Percentiles rank a stretch among this genome's conserved stretches.
Conservation (phyloP, 2,888 invertebrate species). For the Lysandra bellargus region DNA sequence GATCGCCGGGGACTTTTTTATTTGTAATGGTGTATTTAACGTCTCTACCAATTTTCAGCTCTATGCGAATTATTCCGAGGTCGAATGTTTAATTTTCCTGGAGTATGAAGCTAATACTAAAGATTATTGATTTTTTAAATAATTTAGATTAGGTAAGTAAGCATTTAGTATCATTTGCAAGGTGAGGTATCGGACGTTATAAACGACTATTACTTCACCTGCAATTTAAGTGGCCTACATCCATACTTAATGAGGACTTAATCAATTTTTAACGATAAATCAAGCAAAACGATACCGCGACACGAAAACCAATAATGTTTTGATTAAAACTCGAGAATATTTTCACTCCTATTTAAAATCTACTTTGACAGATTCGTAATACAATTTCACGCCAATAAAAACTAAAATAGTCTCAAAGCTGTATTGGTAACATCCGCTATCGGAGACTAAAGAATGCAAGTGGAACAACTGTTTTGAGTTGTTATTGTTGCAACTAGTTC, state of each 20-base stretch:
- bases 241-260: slow-evolving; percentile 13
- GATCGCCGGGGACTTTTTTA: no score
- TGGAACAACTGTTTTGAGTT: slow-evolving; percentile 40
- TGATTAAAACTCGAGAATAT: background rate
- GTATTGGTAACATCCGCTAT: slow-evolving; percentile 33
- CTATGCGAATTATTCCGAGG: no score
- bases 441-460: slow-evolving; percentile 37
- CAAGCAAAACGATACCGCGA: background rate
- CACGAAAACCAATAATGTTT: background rate
- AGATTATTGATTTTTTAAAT: background rate
- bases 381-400: background rate
- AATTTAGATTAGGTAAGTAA: slow-evolving; percentile 1
- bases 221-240: slow-evolving; percentile 5
- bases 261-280: slow-evolving; percentile 17
- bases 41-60: no score
- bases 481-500: slow-evolving; percentile 60
- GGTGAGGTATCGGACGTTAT: background rate
- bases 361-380: background rate
- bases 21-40: no score
- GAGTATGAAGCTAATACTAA: background rate
- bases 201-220: slow-evolving; percentile 9
- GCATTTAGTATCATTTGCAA: background rate
- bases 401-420: background rate
- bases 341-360: background rate
- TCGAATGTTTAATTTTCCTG: no score